Evolutionary conservation across 2,888 invertebrate genomes (phyloP), one percentile per base, ranked within the genome.

Genomic region (Plusia festucae): DNA sequence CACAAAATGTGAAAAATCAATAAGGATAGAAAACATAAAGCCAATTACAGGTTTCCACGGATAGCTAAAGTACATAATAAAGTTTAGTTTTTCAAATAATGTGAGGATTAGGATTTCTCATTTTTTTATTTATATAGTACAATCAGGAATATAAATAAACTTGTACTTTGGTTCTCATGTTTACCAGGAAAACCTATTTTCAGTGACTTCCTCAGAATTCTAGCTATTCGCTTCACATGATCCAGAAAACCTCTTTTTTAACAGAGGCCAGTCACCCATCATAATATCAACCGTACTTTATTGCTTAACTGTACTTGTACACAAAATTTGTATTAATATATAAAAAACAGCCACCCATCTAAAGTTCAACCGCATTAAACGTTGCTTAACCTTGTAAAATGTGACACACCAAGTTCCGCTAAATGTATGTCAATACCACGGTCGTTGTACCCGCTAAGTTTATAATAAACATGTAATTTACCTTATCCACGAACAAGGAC

Each of bases 391-490:
- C 46, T 20, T 20, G 46, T 8, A 46, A 11, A 16, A 16, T 16
- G 8, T 7, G 18, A 1, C 0, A 49, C 46, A 18, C 18, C 6
- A n/a, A n/a, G n/a, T n/a, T n/a, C n/a, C n/a, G n/a, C 1, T 49
- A 49, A 18, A n/a, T n/a, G 16, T 49, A 49, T 49, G 46, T 49
- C 46, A 49, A 11, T 49, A 18, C 20, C 46, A 49, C 46, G 46
- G 46, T 49, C 46, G 20, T 20, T 49, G 46, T 49, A 18, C 46
- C 20, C 18, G 20, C 9, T 49, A 49, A 49, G 20, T 49, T 11
- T 20, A 20, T 20, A 49, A 11, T 20, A 49, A 20, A 20, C 20
- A 20, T 18, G 46, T 49, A 49, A 20, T 49, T 49, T 49, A 49
- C 46, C 46, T 18, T 13, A 18, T 49, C 18, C 18, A 4, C 11